Conservation (phyloP, 1,140 invertebrate species). For the Cecropterus lyciades region DNA sequence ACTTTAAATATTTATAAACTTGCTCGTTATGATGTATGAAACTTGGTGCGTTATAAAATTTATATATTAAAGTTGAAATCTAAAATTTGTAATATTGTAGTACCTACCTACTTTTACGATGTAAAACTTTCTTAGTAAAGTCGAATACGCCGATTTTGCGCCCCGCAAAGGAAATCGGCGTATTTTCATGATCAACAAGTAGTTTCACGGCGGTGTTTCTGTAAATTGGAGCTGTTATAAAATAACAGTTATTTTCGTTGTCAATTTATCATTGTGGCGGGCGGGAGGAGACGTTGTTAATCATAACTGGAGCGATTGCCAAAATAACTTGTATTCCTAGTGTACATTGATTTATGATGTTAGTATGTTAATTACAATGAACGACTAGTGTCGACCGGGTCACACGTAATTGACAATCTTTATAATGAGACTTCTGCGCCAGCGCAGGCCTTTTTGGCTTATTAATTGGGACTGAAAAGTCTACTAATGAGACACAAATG, state of each 20-base stretch:
- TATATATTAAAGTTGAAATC: too few species aligned
- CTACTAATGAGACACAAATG: conserved; percentile 20
- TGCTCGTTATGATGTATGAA: too few species aligned
- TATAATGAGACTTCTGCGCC: conserved; percentile 42
- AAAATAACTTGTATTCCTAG: conserved; percentile 74
- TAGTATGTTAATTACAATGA: conserved; percentile 66
- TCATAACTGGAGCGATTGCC: conserved; percentile 73
- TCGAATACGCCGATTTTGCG: too few species aligned
- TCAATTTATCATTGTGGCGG: conserved; percentile 69
- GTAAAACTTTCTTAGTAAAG: not conserved
- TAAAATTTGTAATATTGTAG: not conserved
- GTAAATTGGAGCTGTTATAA: conserved; percentile 56
- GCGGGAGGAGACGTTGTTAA: conserved; percentile 65
- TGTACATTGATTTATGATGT: conserved; percentile 68
- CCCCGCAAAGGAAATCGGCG: not conserved
- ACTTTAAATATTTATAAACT: not conserved
- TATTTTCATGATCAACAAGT: conserved; percentile 24
- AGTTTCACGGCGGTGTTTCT: conserved; percentile 33
- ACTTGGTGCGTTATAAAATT: too few species aligned
- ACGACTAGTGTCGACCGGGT: conserved; percentile 50
- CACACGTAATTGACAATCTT: conserved; percentile 56
- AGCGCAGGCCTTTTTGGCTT: conserved; percentile 28
- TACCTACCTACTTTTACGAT: too few species aligned
- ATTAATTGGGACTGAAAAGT: conserved; percentile 24
- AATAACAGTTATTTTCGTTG: conserved; percentile 71